Evolutionary conservation across 2,113 vertebrate genomes (phyloP), one percentile per base, ranked within the genome.

Genomic region (Ictalurus furcatus): DNA sequence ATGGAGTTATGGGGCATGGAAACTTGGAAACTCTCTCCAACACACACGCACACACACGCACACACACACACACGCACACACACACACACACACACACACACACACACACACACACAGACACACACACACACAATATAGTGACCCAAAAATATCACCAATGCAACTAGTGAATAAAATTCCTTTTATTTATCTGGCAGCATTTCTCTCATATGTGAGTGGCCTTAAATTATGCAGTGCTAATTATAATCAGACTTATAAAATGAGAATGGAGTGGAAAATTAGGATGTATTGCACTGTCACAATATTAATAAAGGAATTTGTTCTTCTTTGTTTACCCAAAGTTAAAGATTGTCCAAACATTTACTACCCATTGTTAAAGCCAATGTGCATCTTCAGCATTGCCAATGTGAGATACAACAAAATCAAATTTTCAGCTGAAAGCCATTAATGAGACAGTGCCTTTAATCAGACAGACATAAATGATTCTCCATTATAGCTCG

Each of bases 381-480:
- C n/a, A 69, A 30, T 65, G 28, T 28, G 25, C 2, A 65, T 30
- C 23, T 28, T 65, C 2, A 65, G 63, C 25, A 69, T 30, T 14
- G 12, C n/a, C 65, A 69, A 16, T 14, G 65, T 69, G n/a, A 34
- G 3, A 67, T n/a, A n/a, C n/a, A 13, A 67, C 4, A 34, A 30
- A 34, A 71, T 71, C n/a, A 69, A 17, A 17, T 14, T 34, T 17
- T 71, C 48, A 89, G 82, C 89, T 85, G 76, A 34, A 21, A 87
- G 83, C 85, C 54, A 63, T 85, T 37, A 34, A 88, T 86, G 89
- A 52, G 91, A 90, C 71, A 85, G 82, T 89, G 79, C 54, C 67
- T 65, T 90, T 92, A 88, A 91, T 91, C 88, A 90, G 86, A 90
- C 48, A 21, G 85, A 91, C 92, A 80, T 88, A 89, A 92, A 92